These are phyloP conservation scores for Drosophila parthenogenetica DNA, from an alignment of 2,888 invertebrate species.

Conservation along the genomic window DNA sequence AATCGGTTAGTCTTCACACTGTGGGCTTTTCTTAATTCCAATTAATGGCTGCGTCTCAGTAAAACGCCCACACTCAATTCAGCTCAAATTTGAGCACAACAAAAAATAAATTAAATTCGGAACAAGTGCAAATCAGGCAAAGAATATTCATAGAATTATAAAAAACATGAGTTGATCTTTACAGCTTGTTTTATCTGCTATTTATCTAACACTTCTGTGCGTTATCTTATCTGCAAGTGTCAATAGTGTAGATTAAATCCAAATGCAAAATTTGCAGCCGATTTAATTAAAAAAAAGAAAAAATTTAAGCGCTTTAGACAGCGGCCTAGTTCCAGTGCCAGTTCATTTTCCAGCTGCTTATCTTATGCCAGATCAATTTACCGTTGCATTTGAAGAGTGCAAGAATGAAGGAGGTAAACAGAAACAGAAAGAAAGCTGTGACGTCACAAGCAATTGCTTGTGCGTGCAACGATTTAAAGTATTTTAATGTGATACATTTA, in stretches of 20 bases:
- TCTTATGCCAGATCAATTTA: neutral
- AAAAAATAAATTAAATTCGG: neutral
- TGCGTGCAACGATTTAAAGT: too few species aligned
- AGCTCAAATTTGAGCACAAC: constrained; percentile 12
- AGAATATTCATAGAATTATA: too few species aligned
- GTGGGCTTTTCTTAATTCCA: constrained; percentile 57
- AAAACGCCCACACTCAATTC: constrained; percentile 47
- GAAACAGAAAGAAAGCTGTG: too few species aligned
- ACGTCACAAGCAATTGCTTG: too few species aligned
- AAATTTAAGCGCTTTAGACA: neutral
- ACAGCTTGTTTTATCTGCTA: neutral
- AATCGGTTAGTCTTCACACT: too few species aligned
- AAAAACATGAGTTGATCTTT: constrained; percentile 6
- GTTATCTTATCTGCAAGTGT: constrained; percentile 18
- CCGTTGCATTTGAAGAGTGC: neutral
- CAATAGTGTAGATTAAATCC: constrained; percentile 12
- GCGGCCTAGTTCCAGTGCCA: too few species aligned
- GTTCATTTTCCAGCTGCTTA: neutral
- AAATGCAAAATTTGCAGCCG: constrained; percentile 8
- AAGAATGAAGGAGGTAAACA: too few species aligned
- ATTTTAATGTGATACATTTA: too few species aligned
- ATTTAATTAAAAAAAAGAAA: constrained; percentile 3
- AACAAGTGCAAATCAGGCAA: neutral
- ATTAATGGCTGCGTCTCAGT: constrained; percentile 45
- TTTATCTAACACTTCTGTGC: neutral